Evolutionary conservation across 2,888 invertebrate genomes (phyloP).

Genomic region (Nasonia oneida): DNA sequence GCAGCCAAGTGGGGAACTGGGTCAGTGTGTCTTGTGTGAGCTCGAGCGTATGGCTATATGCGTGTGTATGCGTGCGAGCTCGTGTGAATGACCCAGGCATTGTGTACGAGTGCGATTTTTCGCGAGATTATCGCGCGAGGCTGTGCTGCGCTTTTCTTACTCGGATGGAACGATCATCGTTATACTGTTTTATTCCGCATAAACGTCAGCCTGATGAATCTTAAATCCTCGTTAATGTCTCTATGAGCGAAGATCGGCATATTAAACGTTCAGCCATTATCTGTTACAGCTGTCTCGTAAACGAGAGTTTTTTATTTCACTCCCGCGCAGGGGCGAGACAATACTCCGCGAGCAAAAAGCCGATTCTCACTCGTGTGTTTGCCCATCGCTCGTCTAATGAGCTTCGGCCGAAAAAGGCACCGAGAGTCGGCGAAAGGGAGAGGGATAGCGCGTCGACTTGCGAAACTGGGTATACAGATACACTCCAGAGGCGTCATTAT

Average conservation of each 20-base stretch:
- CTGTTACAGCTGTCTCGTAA: no score
- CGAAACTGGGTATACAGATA: background rate
- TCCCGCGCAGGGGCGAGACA: background rate
- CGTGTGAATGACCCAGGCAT: background rate
- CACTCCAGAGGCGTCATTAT: background rate
- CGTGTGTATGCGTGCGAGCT: background rate
- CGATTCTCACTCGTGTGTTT: background rate
- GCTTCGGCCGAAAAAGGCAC: background rate
- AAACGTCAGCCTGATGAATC: slow-evolving; percentile 7
- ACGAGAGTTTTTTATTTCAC: no score
- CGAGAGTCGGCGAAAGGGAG: background rate
- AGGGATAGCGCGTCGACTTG: background rate
- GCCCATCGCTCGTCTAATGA: background rate
- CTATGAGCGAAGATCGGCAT: background rate
- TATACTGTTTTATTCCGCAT: background rate
- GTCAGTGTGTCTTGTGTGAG: slow-evolving; percentile 36
- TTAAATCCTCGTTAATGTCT: background rate
- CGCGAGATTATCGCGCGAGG: no score
- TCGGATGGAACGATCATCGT: background rate
- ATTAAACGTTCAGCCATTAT: no score
- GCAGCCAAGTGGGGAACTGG: slow-evolving; percentile 40
- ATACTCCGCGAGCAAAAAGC: background rate
- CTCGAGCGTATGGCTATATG: background rate
- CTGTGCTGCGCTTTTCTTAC: background rate
- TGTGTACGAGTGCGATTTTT: background rate